Evolutionary conservation across 1,140 invertebrate genomes (phyloP).

Genomic region (Plutomurus gul): DNA sequence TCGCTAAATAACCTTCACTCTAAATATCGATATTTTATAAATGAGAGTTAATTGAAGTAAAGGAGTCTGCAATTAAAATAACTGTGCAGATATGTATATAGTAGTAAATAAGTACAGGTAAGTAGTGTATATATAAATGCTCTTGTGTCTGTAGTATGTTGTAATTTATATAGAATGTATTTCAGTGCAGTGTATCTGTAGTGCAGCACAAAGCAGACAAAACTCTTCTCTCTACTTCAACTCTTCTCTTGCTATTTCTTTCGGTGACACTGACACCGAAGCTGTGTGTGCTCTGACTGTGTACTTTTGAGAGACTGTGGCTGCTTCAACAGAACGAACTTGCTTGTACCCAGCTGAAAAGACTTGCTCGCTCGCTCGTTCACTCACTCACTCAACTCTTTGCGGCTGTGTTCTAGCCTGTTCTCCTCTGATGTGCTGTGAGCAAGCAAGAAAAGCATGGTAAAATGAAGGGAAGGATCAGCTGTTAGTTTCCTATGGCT

Average conservation of each 20-base stretch:
- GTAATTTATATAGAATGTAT: too few species aligned
- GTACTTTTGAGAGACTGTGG: not conserved
- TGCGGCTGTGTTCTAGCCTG: not conserved
- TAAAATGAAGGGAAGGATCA: not conserved
- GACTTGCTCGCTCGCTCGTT: not conserved
- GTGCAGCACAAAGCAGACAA: not conserved
- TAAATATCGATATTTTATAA: too few species aligned
- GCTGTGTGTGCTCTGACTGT: not conserved
- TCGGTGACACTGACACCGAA: too few species aligned
- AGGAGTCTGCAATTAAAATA: too few species aligned
- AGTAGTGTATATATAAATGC: not conserved
- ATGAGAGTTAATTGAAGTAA: too few species aligned
- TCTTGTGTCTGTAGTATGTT: not conserved
- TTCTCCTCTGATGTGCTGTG: not conserved
- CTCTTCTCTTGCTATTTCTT: too few species aligned
- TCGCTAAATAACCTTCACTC: too few species aligned
- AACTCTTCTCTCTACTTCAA: not conserved
- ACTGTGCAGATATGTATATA: not conserved
- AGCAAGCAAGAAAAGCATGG: not conserved
- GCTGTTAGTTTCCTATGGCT: too few species aligned
- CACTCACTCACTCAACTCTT: not conserved
- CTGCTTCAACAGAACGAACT: not conserved
- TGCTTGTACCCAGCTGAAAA: not conserved
- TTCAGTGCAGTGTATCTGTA: not conserved
- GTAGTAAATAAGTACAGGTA: slow-evolving; percentile 3